These are phyloP conservation scores for Scaptomyza pallida DNA, from an alignment of 1,140 invertebrate genomes.

Conservation along the genomic window DNA sequence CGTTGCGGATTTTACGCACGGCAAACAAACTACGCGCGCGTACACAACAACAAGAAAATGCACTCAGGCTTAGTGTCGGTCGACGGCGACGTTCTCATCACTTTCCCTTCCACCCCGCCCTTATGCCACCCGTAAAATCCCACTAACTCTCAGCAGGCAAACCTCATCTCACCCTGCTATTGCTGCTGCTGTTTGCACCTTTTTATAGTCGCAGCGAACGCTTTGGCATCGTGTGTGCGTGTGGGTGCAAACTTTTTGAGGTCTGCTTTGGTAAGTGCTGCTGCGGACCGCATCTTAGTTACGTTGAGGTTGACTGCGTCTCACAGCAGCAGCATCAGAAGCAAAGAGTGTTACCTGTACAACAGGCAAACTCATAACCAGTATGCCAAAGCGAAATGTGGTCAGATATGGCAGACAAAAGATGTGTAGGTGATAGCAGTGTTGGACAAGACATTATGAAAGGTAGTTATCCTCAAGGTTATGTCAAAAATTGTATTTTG, in stretches of 20 bases:
- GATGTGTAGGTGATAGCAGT: conserved; percentile 19
- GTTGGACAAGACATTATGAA: not conserved
- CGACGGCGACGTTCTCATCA: conserved; percentile 46
- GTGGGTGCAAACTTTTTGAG: conserved; percentile 79
- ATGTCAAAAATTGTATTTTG: too few relatives aligned
- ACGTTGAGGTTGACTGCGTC: conserved; percentile 70
- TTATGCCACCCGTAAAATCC: not conserved
- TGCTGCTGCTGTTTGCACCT: conserved; percentile 70
- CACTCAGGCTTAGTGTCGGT: conserved; percentile 82
- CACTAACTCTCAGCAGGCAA: conserved; percentile 2
- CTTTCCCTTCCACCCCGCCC: not conserved
- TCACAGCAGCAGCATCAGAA: conserved; percentile 43
- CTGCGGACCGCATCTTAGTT: conserved; percentile 79
- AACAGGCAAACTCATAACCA: conserved; percentile 22
- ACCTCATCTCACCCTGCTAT: conserved; percentile 35
- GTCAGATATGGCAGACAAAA: conserved; percentile 36
- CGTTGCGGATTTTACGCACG: conserved; percentile 82
- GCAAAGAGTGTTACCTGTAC: conserved; percentile 29
- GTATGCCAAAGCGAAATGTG: conserved; percentile 18
- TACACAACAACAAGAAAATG: conserved; percentile 83
- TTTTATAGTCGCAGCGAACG: conserved; percentile 55
- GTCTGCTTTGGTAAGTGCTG: conserved; percentile 80
- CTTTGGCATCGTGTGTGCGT: conserved; percentile 30
- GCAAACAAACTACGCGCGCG: conserved; percentile 81
- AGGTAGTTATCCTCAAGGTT: not conserved